These are phyloP conservation scores for Agelastica alni DNA, from an alignment of 2,888 invertebrate species.

Conservation along the genomic window DNA sequence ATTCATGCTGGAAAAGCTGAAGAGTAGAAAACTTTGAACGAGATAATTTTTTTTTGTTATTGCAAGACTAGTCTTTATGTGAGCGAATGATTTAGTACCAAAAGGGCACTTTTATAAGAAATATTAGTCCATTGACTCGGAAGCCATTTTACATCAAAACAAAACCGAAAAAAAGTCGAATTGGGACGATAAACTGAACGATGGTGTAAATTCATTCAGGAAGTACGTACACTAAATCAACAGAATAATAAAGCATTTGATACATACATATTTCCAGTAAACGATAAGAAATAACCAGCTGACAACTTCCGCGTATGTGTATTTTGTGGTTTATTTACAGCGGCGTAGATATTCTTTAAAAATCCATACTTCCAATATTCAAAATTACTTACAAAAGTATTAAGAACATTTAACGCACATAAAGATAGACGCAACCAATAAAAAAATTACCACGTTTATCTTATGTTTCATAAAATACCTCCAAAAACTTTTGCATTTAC, in stretches of 20 bases:
- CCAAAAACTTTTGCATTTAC: no score
- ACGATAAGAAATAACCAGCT: slow-evolving; percentile 32
- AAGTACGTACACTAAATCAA: slow-evolving; percentile 26
- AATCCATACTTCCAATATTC: no score
- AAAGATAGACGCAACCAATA: no score
- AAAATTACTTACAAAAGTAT: background rate
- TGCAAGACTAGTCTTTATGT: no score
- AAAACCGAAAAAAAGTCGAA: slow-evolving; percentile 19
- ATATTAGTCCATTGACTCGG: slow-evolving; percentile 20
- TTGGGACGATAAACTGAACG: slow-evolving; percentile 17
- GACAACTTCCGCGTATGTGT: slow-evolving; percentile 33
- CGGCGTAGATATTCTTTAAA: slow-evolving; percentile 20
- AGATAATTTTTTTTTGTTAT: no score
- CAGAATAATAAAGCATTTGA: slow-evolving; percentile 30
- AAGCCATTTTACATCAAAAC: slow-evolving; percentile 14
- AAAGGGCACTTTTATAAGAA: no score
- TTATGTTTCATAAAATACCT: no score
- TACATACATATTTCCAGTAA: slow-evolving; percentile 28
- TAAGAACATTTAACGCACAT: no score
- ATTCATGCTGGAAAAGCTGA: no score
- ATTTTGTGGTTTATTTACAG: slow-evolving; percentile 24
- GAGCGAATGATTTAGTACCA: no score
- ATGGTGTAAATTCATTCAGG: slow-evolving; percentile 24
- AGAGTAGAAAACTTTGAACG: no score
- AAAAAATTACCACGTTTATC: no score